Percentiles rank a stretch among this genome's conserved stretches.
phyloP scores from a whole-genome alignment of 2,113 vertebrate genomes.

The Hippocampus comes region DNA sequence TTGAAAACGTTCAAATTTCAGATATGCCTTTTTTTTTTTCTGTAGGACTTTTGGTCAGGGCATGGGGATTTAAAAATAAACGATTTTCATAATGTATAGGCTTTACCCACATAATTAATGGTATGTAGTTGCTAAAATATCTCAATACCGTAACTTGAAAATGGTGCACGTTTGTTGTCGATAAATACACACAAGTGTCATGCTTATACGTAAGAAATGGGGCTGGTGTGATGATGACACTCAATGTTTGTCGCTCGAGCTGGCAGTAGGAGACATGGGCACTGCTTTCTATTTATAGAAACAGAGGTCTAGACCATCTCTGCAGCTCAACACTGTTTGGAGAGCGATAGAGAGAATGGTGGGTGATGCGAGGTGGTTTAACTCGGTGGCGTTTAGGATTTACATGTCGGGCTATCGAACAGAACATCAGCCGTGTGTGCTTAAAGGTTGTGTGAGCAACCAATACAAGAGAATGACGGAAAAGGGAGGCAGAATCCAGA shows the following conservation, averaged over 20 bases:
- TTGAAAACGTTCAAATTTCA: background rate
- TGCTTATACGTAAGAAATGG: background rate
- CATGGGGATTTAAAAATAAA: background rate
- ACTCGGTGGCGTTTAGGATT: slow-evolving; percentile 15
- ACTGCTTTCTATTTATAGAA: slow-evolving; percentile 61
- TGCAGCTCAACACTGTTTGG: slow-evolving; percentile 42
- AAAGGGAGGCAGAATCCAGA: slow-evolving; percentile 11
- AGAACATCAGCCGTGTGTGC: slow-evolving; percentile 18
- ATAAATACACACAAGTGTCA: background rate
- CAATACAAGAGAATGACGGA: slow-evolving; percentile 2
- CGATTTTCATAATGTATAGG: background rate
- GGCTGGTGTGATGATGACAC: background rate
- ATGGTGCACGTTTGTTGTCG: too few species aligned
- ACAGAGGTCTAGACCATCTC: slow-evolving; percentile 59
- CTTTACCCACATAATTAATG: background rate
- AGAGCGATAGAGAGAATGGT: slow-evolving; percentile 19
- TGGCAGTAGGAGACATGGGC: slow-evolving; percentile 35
- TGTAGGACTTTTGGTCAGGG: background rate
- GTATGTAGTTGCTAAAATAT: background rate
- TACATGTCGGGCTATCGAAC: slow-evolving; percentile 23
- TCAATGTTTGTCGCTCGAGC: slow-evolving; percentile 18
- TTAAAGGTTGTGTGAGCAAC: slow-evolving; percentile 12
- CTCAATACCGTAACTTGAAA: background rate
- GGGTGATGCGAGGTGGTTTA: slow-evolving; percentile 44
- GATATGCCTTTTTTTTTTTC: background rate